Percentiles rank a stretch among this genome's conserved stretches.
Evolutionary conservation across 1,140 invertebrate species (phyloP).

Genomic region (Ladona fulva): DNA sequence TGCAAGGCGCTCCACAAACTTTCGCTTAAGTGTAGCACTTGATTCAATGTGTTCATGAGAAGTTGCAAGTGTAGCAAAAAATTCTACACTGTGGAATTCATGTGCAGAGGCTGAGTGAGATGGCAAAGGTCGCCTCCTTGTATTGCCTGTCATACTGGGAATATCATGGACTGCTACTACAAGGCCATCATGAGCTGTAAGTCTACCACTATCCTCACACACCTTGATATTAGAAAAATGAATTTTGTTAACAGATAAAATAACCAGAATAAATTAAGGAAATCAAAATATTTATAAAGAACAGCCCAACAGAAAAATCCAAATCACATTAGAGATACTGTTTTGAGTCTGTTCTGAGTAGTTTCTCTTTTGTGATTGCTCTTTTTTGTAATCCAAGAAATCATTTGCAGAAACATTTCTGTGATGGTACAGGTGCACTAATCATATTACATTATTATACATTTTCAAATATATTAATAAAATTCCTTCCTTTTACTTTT

Average conservation of each 20-base stretch:
- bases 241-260: neutral
- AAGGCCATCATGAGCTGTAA: slow-evolving; percentile 65
- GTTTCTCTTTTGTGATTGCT: too few species aligned
- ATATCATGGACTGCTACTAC: slow-evolving; percentile 60
- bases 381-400: too few species aligned
- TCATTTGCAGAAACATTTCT: too few species aligned
- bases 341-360: too few species aligned
- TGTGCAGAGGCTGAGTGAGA: slow-evolving; percentile 27
- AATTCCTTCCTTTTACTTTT: too few species aligned
- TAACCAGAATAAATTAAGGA: neutral
- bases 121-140: neutral
- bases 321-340: too few species aligned
- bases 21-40: slow-evolving; percentile 56
- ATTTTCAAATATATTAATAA: too few species aligned
- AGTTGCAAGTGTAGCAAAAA: slow-evolving; percentile 67
- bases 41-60: slow-evolving; percentile 60
- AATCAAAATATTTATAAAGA: neutral
- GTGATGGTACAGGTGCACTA: too few species aligned
- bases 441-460: too few species aligned
- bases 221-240: slow-evolving; percentile 27
- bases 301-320: too few species aligned
- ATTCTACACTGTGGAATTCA: slow-evolving; percentile 54
- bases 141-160: slow-evolving; percentile 21
- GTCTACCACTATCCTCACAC: slow-evolving; percentile 52
- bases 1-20: slow-evolving; percentile 68